phyloP scores from a whole-genome alignment of 2,113 vertebrate genomes.

The Alaudala cheleensis region DNA sequence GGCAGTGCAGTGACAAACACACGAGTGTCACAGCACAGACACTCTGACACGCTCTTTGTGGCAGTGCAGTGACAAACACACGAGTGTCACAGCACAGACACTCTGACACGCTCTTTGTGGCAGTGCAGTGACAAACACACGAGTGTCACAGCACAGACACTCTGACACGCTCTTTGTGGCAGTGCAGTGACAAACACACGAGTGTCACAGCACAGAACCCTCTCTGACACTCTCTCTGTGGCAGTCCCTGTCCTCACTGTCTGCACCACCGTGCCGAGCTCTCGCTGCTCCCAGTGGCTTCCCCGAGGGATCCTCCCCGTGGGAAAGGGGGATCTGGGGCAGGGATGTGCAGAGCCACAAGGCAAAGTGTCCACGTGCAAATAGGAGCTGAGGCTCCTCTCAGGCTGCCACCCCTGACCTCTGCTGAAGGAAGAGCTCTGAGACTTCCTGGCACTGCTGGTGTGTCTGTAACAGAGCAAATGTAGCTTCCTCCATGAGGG shows the following conservation, averaged over 20 bases:
- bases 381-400: background rate
- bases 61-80: background rate
- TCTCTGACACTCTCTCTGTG: background rate
- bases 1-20: too few relatives aligned
- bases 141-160: too few relatives aligned
- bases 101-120: background rate
- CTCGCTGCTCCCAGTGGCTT: fast-evolving
- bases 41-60: background rate
- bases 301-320: background rate
- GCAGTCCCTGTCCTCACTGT: fast-evolving
- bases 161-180: too few relatives aligned
- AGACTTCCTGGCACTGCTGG: background rate
- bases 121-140: background rate
- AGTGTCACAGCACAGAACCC: fast-evolving
- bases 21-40: too few relatives aligned
- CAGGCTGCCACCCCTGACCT: background rate
- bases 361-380: fast-evolving
- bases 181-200: background rate
- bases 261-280: background rate
- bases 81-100: background rate
- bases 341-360: background rate
- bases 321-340: background rate
- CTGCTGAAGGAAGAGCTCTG: background rate
- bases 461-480: background rate
- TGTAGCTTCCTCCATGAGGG: background rate